phyloP scores from a whole-genome alignment of 2,888 invertebrate species.

The Nomada ruficornis region DNA sequence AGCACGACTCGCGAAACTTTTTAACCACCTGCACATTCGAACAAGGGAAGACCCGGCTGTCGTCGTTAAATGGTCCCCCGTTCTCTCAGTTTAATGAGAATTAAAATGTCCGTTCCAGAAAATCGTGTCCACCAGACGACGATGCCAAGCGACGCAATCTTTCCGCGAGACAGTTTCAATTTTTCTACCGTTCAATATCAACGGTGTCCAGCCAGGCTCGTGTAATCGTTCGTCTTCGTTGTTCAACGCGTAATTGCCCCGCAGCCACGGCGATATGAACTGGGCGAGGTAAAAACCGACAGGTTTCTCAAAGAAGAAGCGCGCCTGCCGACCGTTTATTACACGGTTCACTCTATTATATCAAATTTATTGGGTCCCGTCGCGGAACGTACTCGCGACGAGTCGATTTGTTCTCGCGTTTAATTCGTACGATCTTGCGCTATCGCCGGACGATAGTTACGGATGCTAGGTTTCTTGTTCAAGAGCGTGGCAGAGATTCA shows the following conservation, averaged over 20 bases:
- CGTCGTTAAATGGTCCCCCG: no score
- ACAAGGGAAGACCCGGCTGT: no score
- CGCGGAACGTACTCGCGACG: conserved; percentile 14
- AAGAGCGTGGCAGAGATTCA: neutral
- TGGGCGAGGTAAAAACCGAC: neutral
- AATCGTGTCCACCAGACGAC: neutral
- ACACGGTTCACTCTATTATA: conserved; percentile 1
- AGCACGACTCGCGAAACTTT: no score
- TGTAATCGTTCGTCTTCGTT: neutral
- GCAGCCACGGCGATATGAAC: neutral
- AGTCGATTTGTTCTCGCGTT: conserved; percentile 11
- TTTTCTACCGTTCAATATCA: neutral
- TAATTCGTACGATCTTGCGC: conserved; percentile 1
- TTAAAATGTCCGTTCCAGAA: neutral
- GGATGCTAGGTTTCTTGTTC: neutral
- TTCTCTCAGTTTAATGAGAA: no score
- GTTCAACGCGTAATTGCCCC: conserved; percentile 25
- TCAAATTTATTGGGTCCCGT: conserved; percentile 21
- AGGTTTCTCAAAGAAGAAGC: neutral
- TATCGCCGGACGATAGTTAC: no score
- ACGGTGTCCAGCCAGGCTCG: neutral
- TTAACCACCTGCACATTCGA: no score
- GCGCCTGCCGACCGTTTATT: conserved; percentile 14
- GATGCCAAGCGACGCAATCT: neutral
- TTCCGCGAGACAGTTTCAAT: conserved; percentile 3